These are phyloP conservation scores for Apamea anceps DNA, from an alignment of 2,888 invertebrate genomes.

Conservation along the genomic window DNA sequence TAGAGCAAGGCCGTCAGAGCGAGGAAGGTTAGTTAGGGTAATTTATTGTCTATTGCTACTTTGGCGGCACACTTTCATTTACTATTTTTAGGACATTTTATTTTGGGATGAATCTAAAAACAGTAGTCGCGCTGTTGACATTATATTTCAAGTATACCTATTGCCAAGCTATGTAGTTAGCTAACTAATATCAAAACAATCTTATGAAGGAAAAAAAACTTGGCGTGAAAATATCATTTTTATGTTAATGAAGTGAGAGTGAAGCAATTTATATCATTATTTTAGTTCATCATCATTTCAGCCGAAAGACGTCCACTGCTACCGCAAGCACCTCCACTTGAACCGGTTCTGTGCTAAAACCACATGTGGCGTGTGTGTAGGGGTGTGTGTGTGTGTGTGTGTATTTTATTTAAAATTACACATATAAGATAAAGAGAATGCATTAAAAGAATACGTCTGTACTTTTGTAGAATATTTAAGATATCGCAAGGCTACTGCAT, in stretches of 20 bases:
- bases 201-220: neutral
- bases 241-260: neutral
- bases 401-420: too few relatives aligned
- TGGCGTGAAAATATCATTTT: neutral
- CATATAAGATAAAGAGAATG: neutral
- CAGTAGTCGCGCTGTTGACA: too few relatives aligned
- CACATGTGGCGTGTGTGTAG: too few relatives aligned
- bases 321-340: too few relatives aligned
- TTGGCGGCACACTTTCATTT: neutral
- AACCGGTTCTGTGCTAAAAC: too few relatives aligned
- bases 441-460: neutral
- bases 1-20: conserved; percentile 39
- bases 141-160: neutral
- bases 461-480: neutral
- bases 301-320: too few relatives aligned
- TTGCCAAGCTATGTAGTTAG: neutral
- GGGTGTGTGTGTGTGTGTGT: too few relatives aligned
- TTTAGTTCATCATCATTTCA: too few relatives aligned
- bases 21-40: conserved; percentile 43
- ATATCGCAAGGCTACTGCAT: neutral
- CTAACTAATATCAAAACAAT: neutral
- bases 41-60: conserved; percentile 45
- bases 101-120: conserved; percentile 8
- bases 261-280: neutral
- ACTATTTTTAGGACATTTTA: conserved; percentile 24